phyloP scores from a whole-genome alignment of 2,113 vertebrate species.

The Notothenia rossii region DNA sequence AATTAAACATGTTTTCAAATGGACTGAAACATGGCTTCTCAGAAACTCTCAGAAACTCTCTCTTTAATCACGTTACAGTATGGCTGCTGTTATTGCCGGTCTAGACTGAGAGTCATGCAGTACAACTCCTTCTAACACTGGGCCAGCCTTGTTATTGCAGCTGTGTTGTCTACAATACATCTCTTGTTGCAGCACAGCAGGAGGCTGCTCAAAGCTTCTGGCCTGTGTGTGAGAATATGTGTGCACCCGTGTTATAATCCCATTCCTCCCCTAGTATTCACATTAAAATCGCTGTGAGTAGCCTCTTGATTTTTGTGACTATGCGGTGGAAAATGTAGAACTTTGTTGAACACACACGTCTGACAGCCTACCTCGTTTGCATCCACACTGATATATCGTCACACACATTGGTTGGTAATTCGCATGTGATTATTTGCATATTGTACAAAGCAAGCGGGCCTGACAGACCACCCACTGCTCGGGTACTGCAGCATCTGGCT shows the following conservation, averaged over 20 bases:
- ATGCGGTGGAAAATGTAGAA: conserved; percentile 35
- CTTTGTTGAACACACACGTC: conserved; percentile 30
- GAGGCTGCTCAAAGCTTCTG: conserved; percentile 72
- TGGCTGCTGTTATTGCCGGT: conserved; percentile 55
- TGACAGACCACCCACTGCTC: conserved; percentile 75
- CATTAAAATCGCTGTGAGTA: conserved; percentile 30
- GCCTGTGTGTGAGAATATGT: conserved; percentile 28
- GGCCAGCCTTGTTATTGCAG: conserved; percentile 81
- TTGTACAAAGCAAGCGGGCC: conserved; percentile 67
- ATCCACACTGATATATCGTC: conserved; percentile 57
- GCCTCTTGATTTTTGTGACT: conserved; percentile 54
- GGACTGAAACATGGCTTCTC: conserved; percentile 1
- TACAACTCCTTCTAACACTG: conserved; percentile 65
- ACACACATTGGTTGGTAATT: conserved; percentile 62
- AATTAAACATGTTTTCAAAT: conserved; percentile 10
- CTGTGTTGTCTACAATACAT: conserved; percentile 83
- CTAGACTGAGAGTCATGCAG: conserved; percentile 66
- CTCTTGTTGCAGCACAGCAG: conserved; percentile 80
- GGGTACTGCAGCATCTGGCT: conserved; percentile 62
- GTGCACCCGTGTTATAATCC: conserved; percentile 49
- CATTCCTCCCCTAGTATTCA: conserved; percentile 57
- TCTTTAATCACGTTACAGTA: conserved; percentile 57
- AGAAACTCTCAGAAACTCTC: conserved; percentile 8
- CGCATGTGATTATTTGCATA: conserved; percentile 81
- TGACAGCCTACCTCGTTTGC: conserved; percentile 58